A percentile compares a stretch with the other conserved stretches of the same genome.
Evolutionary conservation across 2,888 invertebrate species (phyloP).

Genomic region (Hemithea aestivaria): DNA sequence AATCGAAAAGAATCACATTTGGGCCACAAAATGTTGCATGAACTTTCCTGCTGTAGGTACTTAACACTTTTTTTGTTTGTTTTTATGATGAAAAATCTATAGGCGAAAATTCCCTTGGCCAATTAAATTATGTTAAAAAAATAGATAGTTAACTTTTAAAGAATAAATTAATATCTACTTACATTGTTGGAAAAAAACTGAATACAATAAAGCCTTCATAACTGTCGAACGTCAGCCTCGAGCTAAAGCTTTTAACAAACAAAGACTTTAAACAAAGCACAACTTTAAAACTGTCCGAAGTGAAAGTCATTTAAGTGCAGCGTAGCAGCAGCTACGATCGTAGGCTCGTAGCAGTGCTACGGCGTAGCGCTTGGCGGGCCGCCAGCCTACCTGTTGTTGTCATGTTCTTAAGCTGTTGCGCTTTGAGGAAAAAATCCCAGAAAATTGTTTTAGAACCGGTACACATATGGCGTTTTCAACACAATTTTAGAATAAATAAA

Average conservation of each 20-base stretch:
- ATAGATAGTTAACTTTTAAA: too few species aligned
- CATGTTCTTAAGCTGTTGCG: constrained; percentile 55
- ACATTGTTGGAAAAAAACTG: background rate
- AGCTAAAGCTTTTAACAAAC: constrained; percentile 14
- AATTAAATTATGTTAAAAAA: too few species aligned
- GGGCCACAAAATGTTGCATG: too few species aligned
- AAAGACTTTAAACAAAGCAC: constrained; percentile 25
- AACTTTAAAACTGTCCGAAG: constrained; percentile 37
- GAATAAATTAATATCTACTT: too few species aligned
- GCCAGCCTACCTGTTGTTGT: constrained; percentile 75
- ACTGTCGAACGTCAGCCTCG: constrained; percentile 12
- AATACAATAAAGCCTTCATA: constrained; percentile 4
- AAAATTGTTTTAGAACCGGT: constrained; percentile 33
- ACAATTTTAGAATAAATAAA: too few species aligned
- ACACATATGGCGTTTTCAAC: too few species aligned
- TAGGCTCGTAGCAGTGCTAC: constrained; percentile 50
- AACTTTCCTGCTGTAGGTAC: too few species aligned
- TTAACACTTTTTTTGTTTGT: too few species aligned
- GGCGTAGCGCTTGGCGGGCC: constrained; percentile 55
- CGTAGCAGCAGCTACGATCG: constrained; percentile 41
- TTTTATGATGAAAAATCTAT: too few species aligned
- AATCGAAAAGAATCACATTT: too few species aligned
- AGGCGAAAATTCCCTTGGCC: too few species aligned
- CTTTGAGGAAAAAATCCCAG: constrained; percentile 30
- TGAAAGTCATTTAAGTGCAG: constrained; percentile 42